A percentile compares a stretch with the other conserved stretches of the same genome.
These are phyloP conservation scores for Hydropotes inermis DNA, from an alignment of 2,113 vertebrate species.

Conservation along the genomic window DNA sequence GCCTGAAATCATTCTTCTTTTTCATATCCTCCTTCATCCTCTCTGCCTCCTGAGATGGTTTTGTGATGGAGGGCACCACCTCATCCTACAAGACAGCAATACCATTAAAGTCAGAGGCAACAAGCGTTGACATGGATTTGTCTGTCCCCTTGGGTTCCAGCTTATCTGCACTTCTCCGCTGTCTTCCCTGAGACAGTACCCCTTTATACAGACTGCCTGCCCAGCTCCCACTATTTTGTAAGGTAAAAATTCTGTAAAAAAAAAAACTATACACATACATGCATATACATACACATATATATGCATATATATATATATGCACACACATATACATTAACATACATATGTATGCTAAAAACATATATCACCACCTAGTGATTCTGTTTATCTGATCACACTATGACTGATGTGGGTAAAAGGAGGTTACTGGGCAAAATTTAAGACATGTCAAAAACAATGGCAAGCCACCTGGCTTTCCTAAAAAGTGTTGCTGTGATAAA, in stretches of 20 bases:
- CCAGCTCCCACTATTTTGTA: background rate
- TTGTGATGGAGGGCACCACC: background rate
- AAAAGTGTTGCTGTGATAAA: background rate
- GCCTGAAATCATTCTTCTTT: background rate
- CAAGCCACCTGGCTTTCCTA: background rate
- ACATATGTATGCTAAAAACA: too few species aligned
- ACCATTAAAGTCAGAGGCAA: background rate
- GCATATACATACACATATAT: fast-evolving
- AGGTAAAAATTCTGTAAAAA: background rate
- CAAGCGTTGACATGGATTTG: background rate
- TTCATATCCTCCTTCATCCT: background rate
- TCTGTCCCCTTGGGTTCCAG: background rate
- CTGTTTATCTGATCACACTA: background rate
- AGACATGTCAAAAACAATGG: background rate
- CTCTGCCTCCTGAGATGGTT: background rate
- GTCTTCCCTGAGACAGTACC: background rate
- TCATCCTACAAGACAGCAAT: background rate
- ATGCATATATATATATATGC: fast-evolving
- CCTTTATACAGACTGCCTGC: background rate
- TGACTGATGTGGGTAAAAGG: background rate
- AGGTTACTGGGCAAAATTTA: background rate
- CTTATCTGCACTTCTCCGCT: background rate
- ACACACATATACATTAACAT: background rate
- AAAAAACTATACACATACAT: background rate
- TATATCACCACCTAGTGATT: background rate